Base-by-base conservation (phyloP, 2,797 vertebrate genomes). In the Scarus forsteni region DNA sequence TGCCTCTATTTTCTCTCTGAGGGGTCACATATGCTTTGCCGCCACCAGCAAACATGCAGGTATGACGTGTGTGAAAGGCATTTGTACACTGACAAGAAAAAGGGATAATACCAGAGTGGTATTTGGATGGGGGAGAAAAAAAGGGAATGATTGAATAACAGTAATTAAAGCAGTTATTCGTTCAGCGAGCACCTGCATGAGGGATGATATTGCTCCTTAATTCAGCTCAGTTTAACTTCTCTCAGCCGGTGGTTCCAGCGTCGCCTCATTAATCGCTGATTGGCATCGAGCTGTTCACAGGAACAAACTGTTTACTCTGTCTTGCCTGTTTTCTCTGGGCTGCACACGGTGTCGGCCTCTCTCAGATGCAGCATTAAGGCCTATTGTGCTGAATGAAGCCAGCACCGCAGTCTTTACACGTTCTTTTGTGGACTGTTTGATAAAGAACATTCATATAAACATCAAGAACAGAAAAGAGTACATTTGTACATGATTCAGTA, bases 81-180 rank as follows among this genome's bases (percentile, higher is more conserved):
- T 96, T 95, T 95, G 94, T 95, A 94, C 95, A 96, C 94, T 95
- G 95, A 96, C 95, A 96, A 96, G 95, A 95, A 96, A 91, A 96
- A 94, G 94, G 95, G 95, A 96, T 97, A 97, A 97, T 97, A 94
- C 95, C 94, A 95, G 95, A 95, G 96, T 94, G 94, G 95, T 95
- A 93, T 95, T 95, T 86, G 80, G 89, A 91, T 83, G 84, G 62
- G 67, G 60, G 85, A 82, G 92, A 38, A 84, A 85, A 94, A 81
- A 96, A 95, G 96, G 91, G 94, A 96, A 96, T 98, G 97, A 97
- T 98, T 98, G 97, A 98, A 98, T 98, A 96, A 96, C 95, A 96
- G 96, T 98, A 98, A 98, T 99, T 98, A 98, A 97, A 98, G 96
- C 94, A 94, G 96, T 96, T 98, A 97, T 98, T 97, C 96, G 97